Conservation (phyloP, 2,797 vertebrate species). For the Macropus fuliginosus region DNA sequence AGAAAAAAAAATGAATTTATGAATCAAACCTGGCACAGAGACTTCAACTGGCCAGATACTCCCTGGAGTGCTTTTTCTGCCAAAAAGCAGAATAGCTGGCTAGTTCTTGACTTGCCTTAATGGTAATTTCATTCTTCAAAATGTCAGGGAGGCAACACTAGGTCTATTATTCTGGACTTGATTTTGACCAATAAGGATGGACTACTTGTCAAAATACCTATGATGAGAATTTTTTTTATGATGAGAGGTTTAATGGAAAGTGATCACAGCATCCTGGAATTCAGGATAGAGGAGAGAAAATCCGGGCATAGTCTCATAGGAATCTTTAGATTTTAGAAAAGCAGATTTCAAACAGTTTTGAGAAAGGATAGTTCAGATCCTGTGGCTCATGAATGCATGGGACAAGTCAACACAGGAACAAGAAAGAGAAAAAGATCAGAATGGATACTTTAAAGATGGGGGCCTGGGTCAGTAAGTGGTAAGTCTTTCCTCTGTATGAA, state of each 20-base stretch:
- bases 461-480: neutral
- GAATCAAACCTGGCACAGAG: neutral
- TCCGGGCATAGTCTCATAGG: neutral
- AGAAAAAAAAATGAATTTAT: neutral
- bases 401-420: neutral
- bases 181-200: neutral
- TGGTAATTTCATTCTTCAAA: neutral
- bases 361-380: neutral
- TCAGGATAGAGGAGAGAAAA: neutral
- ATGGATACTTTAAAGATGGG: neutral
- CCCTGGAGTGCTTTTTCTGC: neutral
- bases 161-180: neutral
- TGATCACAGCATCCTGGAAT: neutral
- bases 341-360: neutral
- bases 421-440: neutral
- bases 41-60: neutral
- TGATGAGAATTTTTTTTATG: neutral
- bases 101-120: neutral
- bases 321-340: neutral
- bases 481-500: neutral
- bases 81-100: neutral
- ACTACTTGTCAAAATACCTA: neutral
- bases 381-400: neutral
- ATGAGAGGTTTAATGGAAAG: neutral
- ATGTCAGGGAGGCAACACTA: neutral